Conservation (phyloP, 2,888 invertebrate species). For the Stenodema calcarata region DNA sequence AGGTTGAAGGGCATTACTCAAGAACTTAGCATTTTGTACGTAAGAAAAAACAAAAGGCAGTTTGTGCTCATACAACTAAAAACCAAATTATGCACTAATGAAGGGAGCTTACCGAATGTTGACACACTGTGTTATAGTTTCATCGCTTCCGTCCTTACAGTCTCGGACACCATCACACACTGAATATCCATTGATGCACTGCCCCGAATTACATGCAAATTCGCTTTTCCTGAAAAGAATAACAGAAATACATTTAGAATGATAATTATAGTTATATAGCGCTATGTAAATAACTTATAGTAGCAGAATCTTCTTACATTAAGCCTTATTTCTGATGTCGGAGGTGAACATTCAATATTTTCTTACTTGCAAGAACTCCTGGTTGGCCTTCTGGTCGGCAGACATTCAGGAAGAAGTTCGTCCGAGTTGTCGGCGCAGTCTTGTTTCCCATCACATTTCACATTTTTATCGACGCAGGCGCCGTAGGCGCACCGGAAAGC, state of each 20-base stretch:
- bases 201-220: slow-evolving; percentile 58
- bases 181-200: slow-evolving; percentile 56
- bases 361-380: slow-evolving; percentile 33
- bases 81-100: too few species aligned
- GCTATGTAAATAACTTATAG: background rate
- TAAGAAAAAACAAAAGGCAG: too few species aligned
- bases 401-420: slow-evolving; percentile 53
- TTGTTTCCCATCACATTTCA: slow-evolving; percentile 55
- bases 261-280: too few species aligned
- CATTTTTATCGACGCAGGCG: slow-evolving; percentile 54
- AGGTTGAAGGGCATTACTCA: too few species aligned
- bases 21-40: background rate
- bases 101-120: slow-evolving; percentile 49
- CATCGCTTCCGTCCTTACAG: slow-evolving; percentile 58
- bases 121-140: slow-evolving; percentile 55
- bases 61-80: too few species aligned
- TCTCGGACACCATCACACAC: slow-evolving; percentile 57
- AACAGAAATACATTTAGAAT: background rate
- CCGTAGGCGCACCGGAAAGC: slow-evolving; percentile 57
- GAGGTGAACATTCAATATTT: too few species aligned
- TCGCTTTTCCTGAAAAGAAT: slow-evolving; percentile 53
- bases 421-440: slow-evolving; percentile 58
- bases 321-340: too few species aligned
- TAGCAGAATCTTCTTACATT: background rate
- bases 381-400: background rate